Base-by-base conservation (phyloP, 2,113 vertebrate species). In the Cyprinodon variegatus region DNA sequence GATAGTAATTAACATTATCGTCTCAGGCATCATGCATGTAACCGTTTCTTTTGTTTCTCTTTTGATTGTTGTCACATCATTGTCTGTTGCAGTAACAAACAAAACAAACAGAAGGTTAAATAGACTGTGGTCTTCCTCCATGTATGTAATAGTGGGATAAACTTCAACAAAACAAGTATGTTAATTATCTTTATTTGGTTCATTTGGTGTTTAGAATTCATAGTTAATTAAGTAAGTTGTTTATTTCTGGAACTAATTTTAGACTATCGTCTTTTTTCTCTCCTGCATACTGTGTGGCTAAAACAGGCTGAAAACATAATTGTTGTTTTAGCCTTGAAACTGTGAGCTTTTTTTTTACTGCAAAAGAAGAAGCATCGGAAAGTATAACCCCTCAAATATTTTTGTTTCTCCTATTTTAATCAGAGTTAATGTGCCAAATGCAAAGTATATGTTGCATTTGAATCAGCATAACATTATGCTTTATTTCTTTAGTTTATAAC, bases 1-100 rank as follows among this genome's bases (percentile, higher is more conserved):
- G 61, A 76, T 53, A 17, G 62, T 63, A 48, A 53, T 20, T n/a
- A 53, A 64, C 48, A n/a, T 20, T 43, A 61, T 29, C 57, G 57
- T 71, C 43, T 81, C 43, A 10, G 38, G 22, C 41, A 41, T 41
- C 41, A 41, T 41, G 41, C 9, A 41, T 41, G 41, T 9, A 41
- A 41, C 48, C 29, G 29, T 29, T 29, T 50, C 12, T 4, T 50
- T 17, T n/a, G 17, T 57, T n/a, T n/a, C 14, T 9, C 8, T n/a
- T 6, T 8, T n/a, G 9, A n/a, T 57, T 20, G 9, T 20, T 7
- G 9, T n/a, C 2, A n/a, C 17, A 4, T 0, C 2, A 10, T n/a
- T 20, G 4, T 20, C 43, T 17, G 13, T 20, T 29, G 22, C 38
- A 11, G 7, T 6, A 13, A n/a, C 39, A n/a, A 12, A 11, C 1